Percentiles rank a stretch among this genome's conserved stretches.
Conservation (phyloP, 2,113 vertebrate species). For the Pholis gunnellus region DNA sequence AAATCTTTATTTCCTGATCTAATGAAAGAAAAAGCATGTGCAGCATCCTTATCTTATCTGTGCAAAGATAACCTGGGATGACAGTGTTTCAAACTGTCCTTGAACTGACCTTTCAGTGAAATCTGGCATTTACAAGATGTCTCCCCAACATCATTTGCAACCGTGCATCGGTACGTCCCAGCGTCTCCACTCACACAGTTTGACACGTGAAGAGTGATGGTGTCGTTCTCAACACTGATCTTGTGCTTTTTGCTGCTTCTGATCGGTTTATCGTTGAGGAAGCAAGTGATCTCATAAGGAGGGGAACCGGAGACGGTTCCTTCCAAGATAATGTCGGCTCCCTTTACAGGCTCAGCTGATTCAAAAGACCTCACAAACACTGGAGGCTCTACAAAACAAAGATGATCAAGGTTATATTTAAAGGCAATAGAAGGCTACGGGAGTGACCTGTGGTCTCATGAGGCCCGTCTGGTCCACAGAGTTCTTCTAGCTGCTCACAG, state of each 20-base stretch:
- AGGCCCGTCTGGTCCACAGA: slow-evolving; percentile 42
- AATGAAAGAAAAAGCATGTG: neutral
- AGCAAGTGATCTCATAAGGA: slow-evolving; percentile 93
- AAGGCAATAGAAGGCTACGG: neutral
- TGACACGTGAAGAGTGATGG: slow-evolving; percentile 88
- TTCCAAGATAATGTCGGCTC: slow-evolving; percentile 89
- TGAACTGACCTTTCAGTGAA: slow-evolving; percentile 92
- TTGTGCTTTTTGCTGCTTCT: slow-evolving; percentile 89
- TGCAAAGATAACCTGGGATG: neutral
- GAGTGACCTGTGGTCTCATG: neutral
- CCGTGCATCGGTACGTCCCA: slow-evolving; percentile 90
- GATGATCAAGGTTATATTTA: slow-evolving; percentile 12
- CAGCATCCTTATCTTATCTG: neutral
- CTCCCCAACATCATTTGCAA: slow-evolving; percentile 91
- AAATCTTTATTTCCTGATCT: neutral
- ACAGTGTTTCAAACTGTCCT: neutral
- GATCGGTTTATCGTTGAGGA: slow-evolving; percentile 89
- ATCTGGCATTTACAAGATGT: slow-evolving; percentile 88
- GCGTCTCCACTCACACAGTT: slow-evolving; percentile 89
- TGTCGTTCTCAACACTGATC: slow-evolving; percentile 85
- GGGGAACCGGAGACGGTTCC: slow-evolving; percentile 89
- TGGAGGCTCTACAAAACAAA: slow-evolving; percentile 87
- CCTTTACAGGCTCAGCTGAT: slow-evolving; percentile 89
- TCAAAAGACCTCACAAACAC: slow-evolving; percentile 90
- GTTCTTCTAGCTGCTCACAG: slow-evolving; percentile 1